Evolutionary conservation across 1,140 invertebrate genomes (phyloP).

Genomic region (Listronotus bonariensis): DNA sequence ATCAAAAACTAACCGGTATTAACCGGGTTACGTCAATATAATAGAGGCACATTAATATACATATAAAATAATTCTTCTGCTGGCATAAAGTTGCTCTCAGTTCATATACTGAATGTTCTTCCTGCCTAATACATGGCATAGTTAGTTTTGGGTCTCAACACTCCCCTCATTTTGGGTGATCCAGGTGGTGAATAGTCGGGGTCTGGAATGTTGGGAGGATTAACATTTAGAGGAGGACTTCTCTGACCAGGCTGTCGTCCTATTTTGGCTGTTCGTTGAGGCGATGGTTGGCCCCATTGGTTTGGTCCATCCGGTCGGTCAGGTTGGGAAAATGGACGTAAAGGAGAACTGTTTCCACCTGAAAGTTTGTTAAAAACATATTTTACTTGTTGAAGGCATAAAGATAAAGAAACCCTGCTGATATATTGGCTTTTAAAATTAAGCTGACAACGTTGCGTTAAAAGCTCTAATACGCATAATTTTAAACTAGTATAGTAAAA

Average conservation of each 20-base stretch:
- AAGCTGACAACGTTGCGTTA: no score
- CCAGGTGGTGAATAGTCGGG: slow-evolving; percentile 38
- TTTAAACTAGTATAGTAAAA: no score
- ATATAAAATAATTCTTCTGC: no score
- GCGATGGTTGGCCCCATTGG: not conserved
- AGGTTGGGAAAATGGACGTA: not conserved
- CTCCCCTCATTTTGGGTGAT: slow-evolving; percentile 20
- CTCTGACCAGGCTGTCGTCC: slow-evolving; percentile 21
- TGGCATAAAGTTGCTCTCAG: no score
- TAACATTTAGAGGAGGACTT: slow-evolving; percentile 25
- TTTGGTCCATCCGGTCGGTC: not conserved
- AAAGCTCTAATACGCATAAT: no score
- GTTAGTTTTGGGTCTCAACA: slow-evolving; percentile 30
- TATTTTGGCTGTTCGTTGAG: slow-evolving; percentile 29
- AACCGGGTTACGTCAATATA: no score
- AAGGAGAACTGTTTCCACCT: not conserved
- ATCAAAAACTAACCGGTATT: no score
- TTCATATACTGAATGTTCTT: no score
- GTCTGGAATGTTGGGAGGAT: slow-evolving; percentile 28
- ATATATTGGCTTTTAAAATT: no score
- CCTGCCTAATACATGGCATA: slow-evolving; percentile 12
- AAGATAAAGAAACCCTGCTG: no score
- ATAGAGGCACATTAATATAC: no score
- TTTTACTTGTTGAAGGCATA: no score
- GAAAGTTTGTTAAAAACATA: not conserved